These are phyloP conservation scores for Eristalis tenax DNA, from an alignment of 2,888 invertebrate species.

Conservation along the genomic window DNA sequence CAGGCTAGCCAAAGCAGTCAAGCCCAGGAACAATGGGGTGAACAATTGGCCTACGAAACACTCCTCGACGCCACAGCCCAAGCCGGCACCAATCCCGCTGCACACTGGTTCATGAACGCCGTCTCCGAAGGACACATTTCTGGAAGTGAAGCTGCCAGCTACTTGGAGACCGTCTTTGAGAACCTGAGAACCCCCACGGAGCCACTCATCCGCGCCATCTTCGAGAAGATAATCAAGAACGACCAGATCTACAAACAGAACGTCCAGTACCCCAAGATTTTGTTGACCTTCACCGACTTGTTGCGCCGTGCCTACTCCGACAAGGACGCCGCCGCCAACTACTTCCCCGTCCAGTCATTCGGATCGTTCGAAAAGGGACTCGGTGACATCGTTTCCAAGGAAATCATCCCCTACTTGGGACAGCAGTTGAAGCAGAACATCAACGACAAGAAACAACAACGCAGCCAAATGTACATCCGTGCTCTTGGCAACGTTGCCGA, in stretches of 20 bases:
- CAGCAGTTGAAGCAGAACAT: constrained; percentile 83
- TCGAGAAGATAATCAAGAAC: constrained; percentile 82
- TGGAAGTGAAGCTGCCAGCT: constrained; percentile 84
- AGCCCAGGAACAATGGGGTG: constrained; percentile 77
- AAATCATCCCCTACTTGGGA: constrained; percentile 84
- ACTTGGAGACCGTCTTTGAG: constrained; percentile 81
- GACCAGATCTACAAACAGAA: constrained; percentile 83
- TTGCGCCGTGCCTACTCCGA: constrained; percentile 85
- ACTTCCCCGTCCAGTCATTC: constrained; percentile 86
- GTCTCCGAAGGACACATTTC: constrained; percentile 83
- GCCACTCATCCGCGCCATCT: constrained; percentile 58
- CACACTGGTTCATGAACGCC: constrained; percentile 84
- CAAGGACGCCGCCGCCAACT: constrained; percentile 83
- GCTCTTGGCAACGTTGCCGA: constrained; percentile 87
- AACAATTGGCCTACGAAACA: constrained; percentile 83
- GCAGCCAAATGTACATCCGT: constrained; percentile 84
- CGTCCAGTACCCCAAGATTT: constrained; percentile 83
- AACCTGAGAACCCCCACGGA: constrained; percentile 64
- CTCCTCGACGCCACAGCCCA: constrained; percentile 86
- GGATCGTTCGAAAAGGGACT: constrained; percentile 84
- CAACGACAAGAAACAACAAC: constrained; percentile 82
- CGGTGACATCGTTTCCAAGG: constrained; percentile 82
- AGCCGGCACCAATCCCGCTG: constrained; percentile 87
- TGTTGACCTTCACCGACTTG: constrained; percentile 84
- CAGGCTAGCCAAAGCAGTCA: constrained; percentile 63